Evolutionary conservation across 2,888 invertebrate species (phyloP), one percentile per base, ranked within the genome.

Genomic region (Lamellibrachia columna): DNA sequence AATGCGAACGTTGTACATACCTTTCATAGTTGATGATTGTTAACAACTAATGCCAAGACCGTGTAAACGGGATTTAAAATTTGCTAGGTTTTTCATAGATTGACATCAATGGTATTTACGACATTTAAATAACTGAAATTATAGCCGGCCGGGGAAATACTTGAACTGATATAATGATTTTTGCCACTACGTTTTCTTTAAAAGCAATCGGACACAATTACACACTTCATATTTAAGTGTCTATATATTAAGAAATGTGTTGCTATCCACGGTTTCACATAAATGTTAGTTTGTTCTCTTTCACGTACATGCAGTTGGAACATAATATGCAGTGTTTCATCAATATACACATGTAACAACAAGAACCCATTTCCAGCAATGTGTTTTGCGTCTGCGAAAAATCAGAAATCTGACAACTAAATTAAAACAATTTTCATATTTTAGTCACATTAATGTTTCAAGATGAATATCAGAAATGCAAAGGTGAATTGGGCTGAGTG

Each of bases 391-490:
- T 75, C 75, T 75, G n/a, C 15, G 22, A 75, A 75, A 75, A 3
- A 22, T 75, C 75, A n/a, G 75, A 75, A 91, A 91, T 91, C 91
- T 91, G 53, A 91, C 52, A 91, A n/a, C 53, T 91, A 52, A 91
- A 53, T 53, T 91, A 6, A 90, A 90, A 91, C 28, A 91, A 15
- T 91, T 53, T 11, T 28, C 11, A 40, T 28, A 52, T 52, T 91
- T 91, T 53, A 28, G 53, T 53, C n/a, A 40, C 40, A 92, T 52
- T 40, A 11, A 7, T 92, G 60, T n/a, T 15, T 90, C 91, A 92
- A 92, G 60, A 92, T 92, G 92, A 92, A 92, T 92, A 92, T 92
- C 9, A 90, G 92, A 52, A 91, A 91, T 92, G 92, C 92, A 91
- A 92, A 58, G 52, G 92, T 92, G 91, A 91, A 58, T 90, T 58